These are phyloP conservation scores for Hyposoter didymator DNA, from an alignment of 2,888 invertebrate genomes.

Conservation along the genomic window DNA sequence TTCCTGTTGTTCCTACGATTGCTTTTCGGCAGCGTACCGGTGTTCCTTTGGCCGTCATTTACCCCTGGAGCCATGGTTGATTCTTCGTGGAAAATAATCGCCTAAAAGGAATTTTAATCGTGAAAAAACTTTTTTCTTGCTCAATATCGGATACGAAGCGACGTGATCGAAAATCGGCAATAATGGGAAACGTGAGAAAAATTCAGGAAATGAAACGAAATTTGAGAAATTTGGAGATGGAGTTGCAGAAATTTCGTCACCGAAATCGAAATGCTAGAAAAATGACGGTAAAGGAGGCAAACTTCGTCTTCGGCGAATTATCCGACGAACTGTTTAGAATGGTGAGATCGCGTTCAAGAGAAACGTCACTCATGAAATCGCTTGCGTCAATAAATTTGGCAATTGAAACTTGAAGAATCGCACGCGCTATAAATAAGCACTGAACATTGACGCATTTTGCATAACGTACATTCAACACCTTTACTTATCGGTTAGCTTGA, in stretches of 20 bases:
- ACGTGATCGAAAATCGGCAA: neutral
- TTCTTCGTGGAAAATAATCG: neutral
- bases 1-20: slow-evolving; percentile 80
- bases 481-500: slow-evolving; percentile 56
- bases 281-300: neutral
- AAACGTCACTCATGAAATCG: slow-evolving; percentile 67
- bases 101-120: neutral
- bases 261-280: neutral
- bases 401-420: slow-evolving; percentile 70
- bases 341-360: slow-evolving; percentile 2
- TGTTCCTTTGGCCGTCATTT: slow-evolving; percentile 78
- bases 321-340: slow-evolving; percentile 33
- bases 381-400: slow-evolving; percentile 78
- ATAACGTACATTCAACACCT: slow-evolving; percentile 58
- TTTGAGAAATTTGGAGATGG: neutral
- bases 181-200: neutral
- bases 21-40: slow-evolving; percentile 81
- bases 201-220: neutral
- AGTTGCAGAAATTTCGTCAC: neutral
- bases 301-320: slow-evolving; percentile 45
- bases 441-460: slow-evolving; percentile 76
- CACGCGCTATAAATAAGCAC: slow-evolving; percentile 75
- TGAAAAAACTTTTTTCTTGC: slow-evolving; percentile 3
- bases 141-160: neutral
- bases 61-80: slow-evolving; percentile 71